Evolutionary conservation across 2,113 vertebrate species (phyloP), one percentile per base, ranked within the genome.

Genomic region (Aldabrachelys gigantea): DNA sequence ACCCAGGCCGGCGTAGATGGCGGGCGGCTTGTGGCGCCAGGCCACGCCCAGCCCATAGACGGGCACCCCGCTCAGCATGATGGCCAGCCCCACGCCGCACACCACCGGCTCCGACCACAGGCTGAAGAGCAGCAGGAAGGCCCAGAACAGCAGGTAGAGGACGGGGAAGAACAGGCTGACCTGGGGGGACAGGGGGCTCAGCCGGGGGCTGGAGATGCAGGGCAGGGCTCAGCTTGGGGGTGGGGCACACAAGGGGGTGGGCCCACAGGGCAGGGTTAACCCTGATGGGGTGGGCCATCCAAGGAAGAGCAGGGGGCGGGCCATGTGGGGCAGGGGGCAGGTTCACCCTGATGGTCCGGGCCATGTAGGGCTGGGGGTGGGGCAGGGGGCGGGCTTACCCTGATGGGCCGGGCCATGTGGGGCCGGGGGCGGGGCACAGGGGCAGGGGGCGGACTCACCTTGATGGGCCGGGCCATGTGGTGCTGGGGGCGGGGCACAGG

Each of bases 81-180:
- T 99, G 92, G 99, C 99, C 89, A 99, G 98, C 84, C 99, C 99
- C 3, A 98, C 99, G 88, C 99, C 99, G 24, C 99, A 99, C 54
- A 99, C 99, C 94, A 99, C 83, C 0, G 99, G 99, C 96, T 99
- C 99, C 1, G 99, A 99, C 98, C 98, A 99, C 22, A 99, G 97
- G 86, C 99, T 99, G 97, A 99, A 99, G 96, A 99, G 97, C 90
- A 99, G 98, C 94, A 99, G 94, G 98, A 99, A 99, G 89, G 99
- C 99, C 99, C 99, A 99, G 98, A 99, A 99, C 65, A 99, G 90
- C 97, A 99, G 97, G 97, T 99, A 99, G 97, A 99, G 98, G 29
- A 99, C 97, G 0, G 99, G 99, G 97, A 99, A 99, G 59, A 99
- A 96, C 82, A 99, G 97, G 95, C 96, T 99, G 94, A 99, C 90